Evolutionary conservation across 92 coral and sea anemone genomes (phyloP).

Genomic region (Desmophyllum pertusum): DNA sequence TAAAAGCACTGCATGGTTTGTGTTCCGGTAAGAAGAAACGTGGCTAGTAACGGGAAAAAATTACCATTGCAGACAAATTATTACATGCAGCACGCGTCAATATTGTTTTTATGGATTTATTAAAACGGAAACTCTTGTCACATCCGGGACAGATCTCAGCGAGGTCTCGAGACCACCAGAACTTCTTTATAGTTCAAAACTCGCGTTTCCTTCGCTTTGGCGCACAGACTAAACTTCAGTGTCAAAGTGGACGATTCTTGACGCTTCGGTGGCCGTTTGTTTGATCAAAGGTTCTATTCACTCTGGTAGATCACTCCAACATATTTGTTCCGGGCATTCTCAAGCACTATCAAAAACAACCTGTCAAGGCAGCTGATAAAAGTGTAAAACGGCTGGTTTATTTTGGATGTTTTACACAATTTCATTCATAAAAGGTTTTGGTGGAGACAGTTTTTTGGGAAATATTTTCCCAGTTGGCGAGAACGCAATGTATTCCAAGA

Average conservation of each 20-base stretch:
- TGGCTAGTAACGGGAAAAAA: conserved; percentile 18
- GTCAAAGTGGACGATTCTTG: background rate
- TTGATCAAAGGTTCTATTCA: conserved; percentile 25
- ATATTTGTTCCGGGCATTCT: conserved; percentile 42
- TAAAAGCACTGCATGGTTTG: conserved; percentile 13
- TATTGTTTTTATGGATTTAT: conserved; percentile 43
- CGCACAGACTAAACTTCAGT: background rate
- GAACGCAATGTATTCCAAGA: background rate
- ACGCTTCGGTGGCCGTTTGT: background rate
- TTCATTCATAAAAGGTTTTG: background rate
- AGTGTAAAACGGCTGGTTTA: conserved; percentile 23
- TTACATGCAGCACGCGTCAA: background rate
- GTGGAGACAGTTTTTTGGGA: background rate
- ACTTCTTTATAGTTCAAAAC: background rate
- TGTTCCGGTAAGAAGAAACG: conserved; percentile 14
- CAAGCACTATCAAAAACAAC: conserved; percentile 26
- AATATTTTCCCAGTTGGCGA: background rate
- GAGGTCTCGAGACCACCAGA: conserved; percentile 24
- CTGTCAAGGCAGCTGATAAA: conserved; percentile 43
- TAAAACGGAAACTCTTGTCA: conserved; percentile 34
- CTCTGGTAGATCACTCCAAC: background rate
- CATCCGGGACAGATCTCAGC: conserved; percentile 29
- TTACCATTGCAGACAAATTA: conserved; percentile 22
- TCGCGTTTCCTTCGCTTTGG: background rate
- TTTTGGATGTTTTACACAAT: conserved; percentile 1